phyloP scores from a whole-genome alignment of 1,140 invertebrate species.

The Pseudachorutes palmiensis region DNA sequence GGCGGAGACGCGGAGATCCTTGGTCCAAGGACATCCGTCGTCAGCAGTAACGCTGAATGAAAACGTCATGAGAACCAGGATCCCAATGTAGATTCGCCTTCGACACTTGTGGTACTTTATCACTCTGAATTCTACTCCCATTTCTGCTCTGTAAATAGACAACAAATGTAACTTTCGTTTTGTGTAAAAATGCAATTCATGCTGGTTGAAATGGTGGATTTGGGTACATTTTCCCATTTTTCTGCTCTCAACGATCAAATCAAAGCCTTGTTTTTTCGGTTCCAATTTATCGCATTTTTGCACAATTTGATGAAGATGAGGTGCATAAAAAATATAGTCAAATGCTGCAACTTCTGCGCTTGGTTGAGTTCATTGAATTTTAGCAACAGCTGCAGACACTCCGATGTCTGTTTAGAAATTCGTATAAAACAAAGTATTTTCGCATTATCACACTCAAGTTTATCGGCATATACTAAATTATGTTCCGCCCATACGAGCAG shows the following conservation, averaged over 20 bases:
- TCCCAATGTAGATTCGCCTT: too few species aligned
- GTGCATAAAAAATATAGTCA: neutral
- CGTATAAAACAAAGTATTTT: neutral
- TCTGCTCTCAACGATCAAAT: too few species aligned
- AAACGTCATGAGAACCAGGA: neutral
- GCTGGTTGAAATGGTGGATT: too few species aligned
- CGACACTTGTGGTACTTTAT: too few species aligned
- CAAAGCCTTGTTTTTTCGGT: too few species aligned
- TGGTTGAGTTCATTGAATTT: neutral
- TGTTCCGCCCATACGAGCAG: neutral
- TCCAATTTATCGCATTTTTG: too few species aligned
- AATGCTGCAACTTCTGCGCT: neutral
- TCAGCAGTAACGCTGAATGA: neutral
- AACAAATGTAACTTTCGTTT: too few species aligned
- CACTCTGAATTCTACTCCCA: too few species aligned
- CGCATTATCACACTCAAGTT: neutral
- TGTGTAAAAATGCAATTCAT: too few species aligned
- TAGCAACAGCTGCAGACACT: neutral
- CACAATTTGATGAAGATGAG: neutral
- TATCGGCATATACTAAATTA: neutral
- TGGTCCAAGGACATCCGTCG: conserved; percentile 67
- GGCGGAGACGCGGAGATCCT: conserved; percentile 43
- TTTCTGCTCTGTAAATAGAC: too few species aligned
- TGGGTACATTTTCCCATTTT: too few species aligned
- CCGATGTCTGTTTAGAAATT: conserved; percentile 3